Conservation (phyloP, 2,797 vertebrate species). For the Takifugu ocellatus region DNA sequence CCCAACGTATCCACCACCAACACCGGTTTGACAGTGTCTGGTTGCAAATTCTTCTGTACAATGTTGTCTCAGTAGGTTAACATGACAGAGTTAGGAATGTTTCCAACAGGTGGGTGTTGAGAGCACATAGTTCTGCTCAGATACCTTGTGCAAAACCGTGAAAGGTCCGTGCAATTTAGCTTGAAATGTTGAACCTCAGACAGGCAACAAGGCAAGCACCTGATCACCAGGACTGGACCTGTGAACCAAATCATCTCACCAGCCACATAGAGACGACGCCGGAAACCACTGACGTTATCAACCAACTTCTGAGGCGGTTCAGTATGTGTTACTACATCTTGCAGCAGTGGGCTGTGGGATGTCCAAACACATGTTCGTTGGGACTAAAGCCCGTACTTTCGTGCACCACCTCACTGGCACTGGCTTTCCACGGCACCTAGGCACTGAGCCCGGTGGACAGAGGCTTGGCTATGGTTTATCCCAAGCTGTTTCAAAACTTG, state of each 20-base stretch:
- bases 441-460: background rate
- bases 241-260: background rate
- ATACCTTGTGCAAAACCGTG: background rate
- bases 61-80: too few relatives aligned
- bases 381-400: background rate
- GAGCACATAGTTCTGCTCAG: background rate
- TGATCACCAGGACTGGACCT: background rate
- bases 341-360: background rate
- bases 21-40: too few relatives aligned
- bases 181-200: background rate
- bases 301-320: background rate
- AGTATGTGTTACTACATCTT: background rate
- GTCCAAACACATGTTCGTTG: background rate
- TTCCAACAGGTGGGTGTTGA: background rate
- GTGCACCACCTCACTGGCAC: background rate
- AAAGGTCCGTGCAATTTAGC: background rate
- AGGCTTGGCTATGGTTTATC: rapidly evolving
- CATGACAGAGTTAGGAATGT: background rate
- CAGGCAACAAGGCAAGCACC: background rate
- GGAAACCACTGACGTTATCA: background rate
- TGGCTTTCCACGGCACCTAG: background rate
- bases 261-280: background rate
- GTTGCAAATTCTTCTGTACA: too few relatives aligned
- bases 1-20: too few relatives aligned
- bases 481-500: background rate